phyloP scores from a whole-genome alignment of 1,140 invertebrate species.

The Drosophila cardini region DNA sequence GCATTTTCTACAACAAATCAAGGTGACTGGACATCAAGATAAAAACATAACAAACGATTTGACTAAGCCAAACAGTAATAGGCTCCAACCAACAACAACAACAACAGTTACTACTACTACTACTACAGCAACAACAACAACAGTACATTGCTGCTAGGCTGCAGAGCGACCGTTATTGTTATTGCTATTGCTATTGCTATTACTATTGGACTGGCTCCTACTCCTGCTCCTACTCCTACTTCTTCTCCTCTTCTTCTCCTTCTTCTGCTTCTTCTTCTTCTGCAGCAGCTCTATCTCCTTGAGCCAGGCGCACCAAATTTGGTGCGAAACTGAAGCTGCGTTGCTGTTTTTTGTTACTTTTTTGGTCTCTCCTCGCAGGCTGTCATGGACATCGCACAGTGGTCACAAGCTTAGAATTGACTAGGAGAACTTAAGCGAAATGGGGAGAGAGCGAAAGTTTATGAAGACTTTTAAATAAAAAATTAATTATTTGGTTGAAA shows the following conservation, averaged over 20 bases:
- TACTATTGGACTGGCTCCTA: conserved; percentile 30
- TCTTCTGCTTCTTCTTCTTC: conserved; percentile 5
- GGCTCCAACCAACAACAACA: conserved; percentile 50
- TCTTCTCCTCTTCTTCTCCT: conserved; percentile 48
- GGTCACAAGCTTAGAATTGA: background rate
- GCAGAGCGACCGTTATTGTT: conserved; percentile 71
- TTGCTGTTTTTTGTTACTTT: conserved; percentile 57
- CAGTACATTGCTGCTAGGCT: conserved; percentile 16
- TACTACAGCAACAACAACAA: conserved; percentile 45
- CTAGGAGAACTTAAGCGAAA: background rate
- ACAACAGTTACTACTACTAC: no score
- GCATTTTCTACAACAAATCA: conserved; percentile 83
- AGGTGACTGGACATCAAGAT: conserved; percentile 84
- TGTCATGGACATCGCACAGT: conserved; percentile 59
- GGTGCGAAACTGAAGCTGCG: conserved; percentile 76
- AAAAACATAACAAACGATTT: conserved; percentile 84
- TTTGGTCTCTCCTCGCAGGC: conserved; percentile 24
- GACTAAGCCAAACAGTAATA: conserved; percentile 82
- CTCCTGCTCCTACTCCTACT: conserved; percentile 37
- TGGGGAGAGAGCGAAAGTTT: no score
- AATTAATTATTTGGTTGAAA: no score
- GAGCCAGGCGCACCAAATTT: conserved; percentile 70
- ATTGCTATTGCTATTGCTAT: conserved; percentile 64
- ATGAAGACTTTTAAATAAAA: background rate
- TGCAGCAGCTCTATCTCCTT: conserved; percentile 35